Percentiles rank a stretch among this genome's conserved stretches.
These are phyloP conservation scores for Catocala nupta DNA, from an alignment of 2,888 invertebrate species.

Conservation along the genomic window DNA sequence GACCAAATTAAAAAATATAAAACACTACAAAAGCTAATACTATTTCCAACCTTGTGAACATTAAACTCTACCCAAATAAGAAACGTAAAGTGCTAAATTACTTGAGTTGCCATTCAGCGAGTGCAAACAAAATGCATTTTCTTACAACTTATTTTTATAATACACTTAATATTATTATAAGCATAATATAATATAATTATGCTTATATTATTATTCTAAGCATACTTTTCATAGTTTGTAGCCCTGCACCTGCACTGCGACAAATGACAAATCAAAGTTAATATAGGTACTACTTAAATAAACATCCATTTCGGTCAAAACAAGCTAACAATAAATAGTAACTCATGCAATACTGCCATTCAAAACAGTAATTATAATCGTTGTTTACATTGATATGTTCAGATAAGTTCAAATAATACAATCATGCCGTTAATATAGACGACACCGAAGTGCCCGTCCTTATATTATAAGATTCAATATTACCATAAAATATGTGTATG, in stretches of 20 bases:
- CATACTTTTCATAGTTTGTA: no score
- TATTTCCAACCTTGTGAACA: not conserved
- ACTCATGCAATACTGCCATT: conserved; percentile 4
- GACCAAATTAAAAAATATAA: not conserved
- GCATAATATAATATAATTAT: no score
- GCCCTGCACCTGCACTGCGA: no score
- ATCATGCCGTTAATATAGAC: not conserved
- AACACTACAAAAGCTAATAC: not conserved
- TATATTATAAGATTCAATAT: not conserved
- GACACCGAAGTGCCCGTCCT: not conserved
- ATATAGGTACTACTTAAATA: not conserved
- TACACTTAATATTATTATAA: no score
- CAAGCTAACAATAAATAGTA: conserved; percentile 12
- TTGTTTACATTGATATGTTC: conserved; percentile 14
- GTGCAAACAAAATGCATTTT: not conserved
- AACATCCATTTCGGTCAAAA: conserved; percentile 1
- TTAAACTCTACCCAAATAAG: not conserved
- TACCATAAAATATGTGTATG: not conserved
- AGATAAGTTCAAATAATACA: not conserved
- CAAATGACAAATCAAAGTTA: conserved; percentile 3
- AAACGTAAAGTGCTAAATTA: not conserved
- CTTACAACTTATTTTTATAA: no score
- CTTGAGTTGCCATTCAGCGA: not conserved
- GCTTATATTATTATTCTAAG: no score
- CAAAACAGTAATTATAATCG: conserved; percentile 5